Evolutionary conservation across 2,888 invertebrate genomes (phyloP).

Genomic region (Cryptosula pallasiana): DNA sequence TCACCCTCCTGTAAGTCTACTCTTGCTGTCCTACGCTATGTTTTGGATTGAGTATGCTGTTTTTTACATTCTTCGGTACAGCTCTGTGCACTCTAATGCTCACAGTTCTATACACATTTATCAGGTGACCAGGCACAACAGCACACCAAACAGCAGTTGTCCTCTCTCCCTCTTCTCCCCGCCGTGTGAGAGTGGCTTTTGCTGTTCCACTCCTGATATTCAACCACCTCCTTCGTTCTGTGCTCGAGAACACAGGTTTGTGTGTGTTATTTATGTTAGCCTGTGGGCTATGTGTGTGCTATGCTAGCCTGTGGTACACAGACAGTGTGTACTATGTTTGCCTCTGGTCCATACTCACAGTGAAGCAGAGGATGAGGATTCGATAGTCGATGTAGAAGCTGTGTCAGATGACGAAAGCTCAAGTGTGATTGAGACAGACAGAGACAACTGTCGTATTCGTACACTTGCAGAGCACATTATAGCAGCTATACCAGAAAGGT

Average conservation of each 20-base stretch:
- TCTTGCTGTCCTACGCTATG: not conserved
- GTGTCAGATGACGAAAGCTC: slow-evolving; percentile 15
- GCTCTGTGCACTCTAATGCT: too few relatives aligned
- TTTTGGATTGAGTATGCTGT: too few relatives aligned
- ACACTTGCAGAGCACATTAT: slow-evolving; percentile 96
- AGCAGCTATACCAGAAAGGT: slow-evolving; percentile 89
- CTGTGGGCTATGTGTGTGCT: not conserved
- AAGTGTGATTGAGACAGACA: not conserved
- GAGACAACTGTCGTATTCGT: slow-evolving; percentile 40
- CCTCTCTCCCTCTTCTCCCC: not conserved
- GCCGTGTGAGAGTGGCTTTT: not conserved
- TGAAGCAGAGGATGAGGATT: not conserved
- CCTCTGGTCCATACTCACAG: too few relatives aligned
- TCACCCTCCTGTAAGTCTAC: slow-evolving; percentile 11
- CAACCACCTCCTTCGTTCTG: not conserved
- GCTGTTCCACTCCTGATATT: not conserved
- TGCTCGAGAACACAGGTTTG: too few relatives aligned
- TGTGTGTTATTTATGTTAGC: too few relatives aligned
- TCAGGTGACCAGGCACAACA: slow-evolving; percentile 13
- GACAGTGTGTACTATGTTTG: not conserved
- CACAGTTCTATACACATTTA: not conserved
- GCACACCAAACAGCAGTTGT: slow-evolving; percentile 3
- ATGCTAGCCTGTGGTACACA: not conserved
- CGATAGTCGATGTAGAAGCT: slow-evolving; percentile 4
- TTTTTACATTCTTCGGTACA: too few relatives aligned